A percentile compares a stretch with the other conserved stretches of the same genome.
Conservation (phyloP, 2,888 invertebrate genomes). For the Trichacis sp. region DNA sequence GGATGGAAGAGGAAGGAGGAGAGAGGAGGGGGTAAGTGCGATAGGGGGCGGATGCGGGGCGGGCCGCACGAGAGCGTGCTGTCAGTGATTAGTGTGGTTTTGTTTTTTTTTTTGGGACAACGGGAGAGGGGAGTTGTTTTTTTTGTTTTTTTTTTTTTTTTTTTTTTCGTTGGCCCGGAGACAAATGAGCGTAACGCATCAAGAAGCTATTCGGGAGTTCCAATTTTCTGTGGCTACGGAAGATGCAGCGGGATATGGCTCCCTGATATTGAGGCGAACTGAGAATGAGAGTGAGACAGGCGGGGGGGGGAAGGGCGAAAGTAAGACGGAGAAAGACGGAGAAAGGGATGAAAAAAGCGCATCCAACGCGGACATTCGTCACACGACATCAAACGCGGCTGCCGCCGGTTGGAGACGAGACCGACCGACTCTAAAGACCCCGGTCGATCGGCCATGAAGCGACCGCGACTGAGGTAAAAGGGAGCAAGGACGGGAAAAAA, state of each 20-base stretch:
- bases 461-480: constrained; percentile 52
- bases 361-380: constrained; percentile 68
- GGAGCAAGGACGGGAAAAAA: constrained; percentile 43
- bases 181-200: constrained; percentile 41
- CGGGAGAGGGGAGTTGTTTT: no score
- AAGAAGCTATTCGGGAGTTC: constrained; percentile 48
- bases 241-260: constrained; percentile 23
- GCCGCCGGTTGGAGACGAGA: constrained; percentile 65
- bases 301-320: constrained; percentile 5
- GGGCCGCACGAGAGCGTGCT: no score
- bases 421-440: constrained; percentile 66
- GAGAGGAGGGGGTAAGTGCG: no score
- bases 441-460: constrained; percentile 65
- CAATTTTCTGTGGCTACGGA: constrained; percentile 51
- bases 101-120: no score
- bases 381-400: constrained; percentile 68
- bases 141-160: no score
- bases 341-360: constrained; percentile 59
- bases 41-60: no score
- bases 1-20: no score
- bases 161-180: no score
- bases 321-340: constrained; percentile 29
- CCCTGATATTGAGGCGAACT: constrained; percentile 29
- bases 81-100: no score
- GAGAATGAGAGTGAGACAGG: constrained; percentile 25